Evolutionary conservation across 2,113 vertebrate species (phyloP), one percentile per base, ranked within the genome.

Genomic region (Chaetorhynchus papuensis): DNA sequence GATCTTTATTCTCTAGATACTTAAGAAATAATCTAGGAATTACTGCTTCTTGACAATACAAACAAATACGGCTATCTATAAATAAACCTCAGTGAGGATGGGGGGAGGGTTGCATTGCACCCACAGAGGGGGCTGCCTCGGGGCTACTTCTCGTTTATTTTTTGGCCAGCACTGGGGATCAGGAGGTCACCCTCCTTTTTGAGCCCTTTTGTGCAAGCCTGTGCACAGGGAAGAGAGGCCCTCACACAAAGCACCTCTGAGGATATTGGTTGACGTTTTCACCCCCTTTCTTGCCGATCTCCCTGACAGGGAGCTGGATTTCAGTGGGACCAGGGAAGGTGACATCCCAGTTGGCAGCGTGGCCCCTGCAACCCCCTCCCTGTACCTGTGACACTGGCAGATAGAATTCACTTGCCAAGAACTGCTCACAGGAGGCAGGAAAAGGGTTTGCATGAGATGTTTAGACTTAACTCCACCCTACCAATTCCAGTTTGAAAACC

Each of bases 21-120:
- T 90, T 84, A 76, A 91, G 90, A 77, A 95, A 97, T 93, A 96
- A 96, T 92, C 83, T 93, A 93, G 77, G 91, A 97, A 95, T 96
- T 95, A 90, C 87, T 96, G 81, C 74, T 96, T 89, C 78, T 96
- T 87, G 80, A 93, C 77, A 79, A 82, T 91, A 19, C 77, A 96
- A 96, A 93, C 95, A 97, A 96, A 91, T 93, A 94, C 83, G 74
- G 19, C 68, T 87, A 94, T 95, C 92, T 96, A 95, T 95, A 96
- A 96, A 96, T 96, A 97, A 96, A 95, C 80, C 13, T 0, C 37
- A 37, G 42, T 1, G 6, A 94, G 68, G 35, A 42, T 4, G 3
- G 41, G 30, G 26, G 44, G n/a, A 87, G 39, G 74, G 65, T 10
- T 4, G 1, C 24, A 78, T 79, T 10, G 1, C 39, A 42, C 56